Percentiles rank a stretch among this genome's conserved stretches.
These are phyloP conservation scores for Campoplex capitator DNA, from an alignment of 2,888 invertebrate genomes.

Conservation along the genomic window DNA sequence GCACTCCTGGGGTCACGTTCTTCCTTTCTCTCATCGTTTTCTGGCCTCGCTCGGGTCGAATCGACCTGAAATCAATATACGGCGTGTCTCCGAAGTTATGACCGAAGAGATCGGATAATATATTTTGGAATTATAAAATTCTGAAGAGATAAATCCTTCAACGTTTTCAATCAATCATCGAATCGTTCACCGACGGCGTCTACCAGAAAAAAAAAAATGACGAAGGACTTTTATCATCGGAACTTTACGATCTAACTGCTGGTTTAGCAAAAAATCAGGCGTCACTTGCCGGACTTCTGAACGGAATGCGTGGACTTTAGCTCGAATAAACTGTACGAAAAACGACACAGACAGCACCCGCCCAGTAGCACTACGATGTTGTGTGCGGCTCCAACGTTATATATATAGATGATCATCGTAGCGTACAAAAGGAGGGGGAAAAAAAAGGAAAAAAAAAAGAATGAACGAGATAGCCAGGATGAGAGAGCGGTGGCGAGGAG, in stretches of 20 bases:
- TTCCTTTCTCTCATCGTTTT: constrained; percentile 70
- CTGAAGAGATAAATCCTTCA: not conserved
- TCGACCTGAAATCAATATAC: constrained; percentile 20
- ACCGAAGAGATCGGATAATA: not conserved
- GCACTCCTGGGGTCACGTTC: constrained; percentile 42
- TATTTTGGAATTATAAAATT: not conserved
- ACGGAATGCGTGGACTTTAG: not conserved
- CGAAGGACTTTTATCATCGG: not conserved
- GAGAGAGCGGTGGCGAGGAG: constrained; percentile 13
- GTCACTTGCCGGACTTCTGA: not conserved
- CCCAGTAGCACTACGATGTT: not conserved
- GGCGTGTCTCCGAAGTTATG: not conserved
- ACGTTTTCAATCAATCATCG: not conserved
- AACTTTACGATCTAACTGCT: not conserved
- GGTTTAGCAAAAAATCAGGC: not conserved
- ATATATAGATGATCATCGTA: not conserved
- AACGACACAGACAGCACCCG: not conserved
- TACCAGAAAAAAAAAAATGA: not conserved
- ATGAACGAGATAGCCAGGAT: constrained; percentile 40
- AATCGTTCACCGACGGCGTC: not conserved
- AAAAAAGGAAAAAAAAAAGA: constrained; percentile 10
- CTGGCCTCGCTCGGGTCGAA: constrained; percentile 72
- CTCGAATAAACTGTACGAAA: not conserved
- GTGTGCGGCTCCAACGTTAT: not conserved
- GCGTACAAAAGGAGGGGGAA: constrained; percentile 9